phyloP scores from a whole-genome alignment of 2,113 vertebrate species.

The Rhinoderma darwinii region DNA sequence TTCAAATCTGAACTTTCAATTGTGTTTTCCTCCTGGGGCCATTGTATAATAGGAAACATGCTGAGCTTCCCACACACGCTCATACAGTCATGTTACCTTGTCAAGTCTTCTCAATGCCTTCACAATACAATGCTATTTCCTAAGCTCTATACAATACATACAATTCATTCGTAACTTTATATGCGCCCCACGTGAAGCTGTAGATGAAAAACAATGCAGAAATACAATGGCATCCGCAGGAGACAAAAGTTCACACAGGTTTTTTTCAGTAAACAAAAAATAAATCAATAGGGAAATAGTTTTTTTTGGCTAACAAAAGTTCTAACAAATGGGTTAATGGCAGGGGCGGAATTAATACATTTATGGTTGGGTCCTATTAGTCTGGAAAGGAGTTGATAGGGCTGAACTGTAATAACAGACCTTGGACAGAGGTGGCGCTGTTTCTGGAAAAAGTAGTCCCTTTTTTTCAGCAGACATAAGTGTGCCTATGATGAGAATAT shows the following conservation, averaged over 20 bases:
- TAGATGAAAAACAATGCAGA: background rate
- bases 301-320: too few species aligned
- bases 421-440: too few species aligned
- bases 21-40: background rate
- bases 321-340: too few species aligned
- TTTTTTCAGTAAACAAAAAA: too few species aligned
- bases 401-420: too few species aligned
- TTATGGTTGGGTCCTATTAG: too few species aligned
- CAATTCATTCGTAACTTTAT: background rate
- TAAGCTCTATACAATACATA: background rate
- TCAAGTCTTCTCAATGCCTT: background rate
- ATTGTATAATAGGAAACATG: slow-evolving; percentile 15
- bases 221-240: background rate
- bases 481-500: too few species aligned
- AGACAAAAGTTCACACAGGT: background rate
- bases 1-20: background rate
- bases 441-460: too few species aligned
- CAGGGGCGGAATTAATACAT: too few species aligned
- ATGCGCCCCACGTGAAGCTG: background rate
- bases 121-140: slow-evolving; percentile 1
- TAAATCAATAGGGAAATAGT: too few species aligned
- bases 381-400: too few species aligned
- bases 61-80: slow-evolving; percentile 42
- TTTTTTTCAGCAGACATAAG: too few species aligned
- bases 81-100: slow-evolving; percentile 7